phyloP scores from a whole-genome alignment of 2,888 invertebrate genomes.

The Eurois occulta region DNA sequence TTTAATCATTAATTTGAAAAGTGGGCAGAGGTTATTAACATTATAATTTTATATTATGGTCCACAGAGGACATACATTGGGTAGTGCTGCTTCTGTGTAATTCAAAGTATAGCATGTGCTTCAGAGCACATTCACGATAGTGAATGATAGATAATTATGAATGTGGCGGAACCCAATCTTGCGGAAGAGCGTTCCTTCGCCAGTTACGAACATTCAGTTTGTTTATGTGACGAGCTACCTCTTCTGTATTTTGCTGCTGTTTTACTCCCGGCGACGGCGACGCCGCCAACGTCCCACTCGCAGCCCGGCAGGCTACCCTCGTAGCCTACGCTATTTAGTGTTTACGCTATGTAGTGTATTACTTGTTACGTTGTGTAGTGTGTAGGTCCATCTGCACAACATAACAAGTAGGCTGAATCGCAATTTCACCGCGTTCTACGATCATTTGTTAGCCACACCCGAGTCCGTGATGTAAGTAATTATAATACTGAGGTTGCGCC shows the following conservation, averaged over 20 bases:
- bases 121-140: not conserved
- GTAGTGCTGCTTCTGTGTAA: no score
- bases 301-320: not conserved
- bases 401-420: not conserved
- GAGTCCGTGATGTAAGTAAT: conserved; percentile 16
- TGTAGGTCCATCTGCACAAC: no score
- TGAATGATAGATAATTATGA: no score
- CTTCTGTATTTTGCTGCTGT: not conserved
- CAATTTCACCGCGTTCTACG: not conserved
- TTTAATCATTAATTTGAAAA: conserved; percentile 1
- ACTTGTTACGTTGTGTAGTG: no score
- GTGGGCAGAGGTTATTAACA: not conserved
- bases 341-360: no score
- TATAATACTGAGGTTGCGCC: conserved; percentile 15
- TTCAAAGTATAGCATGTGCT: not conserved
- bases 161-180: no score
- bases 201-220: not conserved
- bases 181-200: no score
- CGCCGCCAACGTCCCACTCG: not conserved
- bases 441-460: conserved; percentile 9
- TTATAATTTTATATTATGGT: not conserved
- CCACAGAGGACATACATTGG: not conserved
- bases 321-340: no score
- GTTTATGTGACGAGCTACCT: not conserved
- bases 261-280: no score